phyloP scores from a whole-genome alignment of 92 coral and sea anemone species.

The Nematostella vectensis region DNA sequence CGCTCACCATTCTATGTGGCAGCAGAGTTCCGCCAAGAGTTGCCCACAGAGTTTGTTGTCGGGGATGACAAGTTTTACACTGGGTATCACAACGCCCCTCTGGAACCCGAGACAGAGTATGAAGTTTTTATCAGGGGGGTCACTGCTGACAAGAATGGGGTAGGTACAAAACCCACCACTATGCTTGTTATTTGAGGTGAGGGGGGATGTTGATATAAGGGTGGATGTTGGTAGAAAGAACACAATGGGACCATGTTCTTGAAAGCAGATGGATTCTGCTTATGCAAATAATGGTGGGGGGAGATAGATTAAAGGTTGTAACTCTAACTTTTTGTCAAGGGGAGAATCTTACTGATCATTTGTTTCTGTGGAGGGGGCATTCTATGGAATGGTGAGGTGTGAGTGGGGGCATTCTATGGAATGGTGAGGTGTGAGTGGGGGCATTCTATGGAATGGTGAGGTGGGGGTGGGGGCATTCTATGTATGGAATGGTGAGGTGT shows the following conservation, averaged over 20 bases:
- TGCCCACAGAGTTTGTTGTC: constrained; percentile 40
- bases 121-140: constrained; percentile 65
- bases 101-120: constrained; percentile 60
- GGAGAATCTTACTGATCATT: no score
- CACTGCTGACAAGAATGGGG: constrained; percentile 43
- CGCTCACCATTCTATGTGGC: constrained; percentile 57
- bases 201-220: no score
- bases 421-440: no score
- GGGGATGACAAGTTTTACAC: constrained; percentile 64
- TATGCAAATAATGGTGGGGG: no score
- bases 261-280: background rate
- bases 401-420: no score
- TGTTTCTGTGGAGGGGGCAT: no score
- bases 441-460: no score
- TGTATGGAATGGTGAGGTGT: no score
- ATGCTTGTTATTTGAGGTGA: background rate
- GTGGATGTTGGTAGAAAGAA: background rate
- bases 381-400: no score
- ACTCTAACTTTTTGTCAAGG: no score
- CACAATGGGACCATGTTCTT: background rate
- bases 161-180: constrained; percentile 22
- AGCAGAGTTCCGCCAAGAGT: constrained; percentile 26
- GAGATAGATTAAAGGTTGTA: no score
- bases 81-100: constrained; percentile 44
- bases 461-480: no score